Evolutionary conservation across 2,113 vertebrate species (phyloP).

Genomic region (Paraplagusia blochii): DNA sequence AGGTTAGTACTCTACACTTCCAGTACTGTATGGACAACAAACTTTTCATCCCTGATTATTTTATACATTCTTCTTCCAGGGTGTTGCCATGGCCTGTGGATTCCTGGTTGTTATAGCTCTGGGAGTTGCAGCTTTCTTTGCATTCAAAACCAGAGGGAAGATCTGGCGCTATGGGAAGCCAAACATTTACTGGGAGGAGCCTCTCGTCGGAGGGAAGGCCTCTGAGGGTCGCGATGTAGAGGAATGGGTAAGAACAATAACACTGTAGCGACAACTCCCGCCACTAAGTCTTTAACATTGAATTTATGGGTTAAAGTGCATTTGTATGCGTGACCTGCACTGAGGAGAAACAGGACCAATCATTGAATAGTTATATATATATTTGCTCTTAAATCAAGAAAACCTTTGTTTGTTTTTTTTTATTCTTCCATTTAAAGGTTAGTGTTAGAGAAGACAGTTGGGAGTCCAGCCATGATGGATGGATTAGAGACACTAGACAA

Average conservation of each 20-base stretch:
- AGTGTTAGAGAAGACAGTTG: too few relatives aligned
- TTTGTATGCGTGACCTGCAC: too few relatives aligned
- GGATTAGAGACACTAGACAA: too few relatives aligned
- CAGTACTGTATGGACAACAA: too few relatives aligned
- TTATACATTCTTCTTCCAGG: slow-evolving; percentile 64
- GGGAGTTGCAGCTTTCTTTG: slow-evolving; percentile 79
- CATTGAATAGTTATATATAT: too few relatives aligned
- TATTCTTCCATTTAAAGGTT: too few relatives aligned
- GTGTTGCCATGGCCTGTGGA: slow-evolving; percentile 85
- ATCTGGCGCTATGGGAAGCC: slow-evolving; percentile 85
- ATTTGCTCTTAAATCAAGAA: too few relatives aligned
- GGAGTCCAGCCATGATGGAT: too few relatives aligned
- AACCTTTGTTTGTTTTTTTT: too few relatives aligned
- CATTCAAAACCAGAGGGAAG: slow-evolving; percentile 81
- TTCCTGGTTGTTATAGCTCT: slow-evolving; percentile 82
- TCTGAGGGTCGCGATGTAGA: slow-evolving; percentile 85
- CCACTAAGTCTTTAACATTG: slow-evolving; percentile 27
- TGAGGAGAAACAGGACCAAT: too few relatives aligned
- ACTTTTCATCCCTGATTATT: slow-evolving; percentile 7
- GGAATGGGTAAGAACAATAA: slow-evolving; percentile 83
- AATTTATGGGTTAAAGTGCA: slow-evolving; percentile 33
- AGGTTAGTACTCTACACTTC: too few relatives aligned
- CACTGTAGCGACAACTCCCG: too few relatives aligned
- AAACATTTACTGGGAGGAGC: slow-evolving; percentile 84
- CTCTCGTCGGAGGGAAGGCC: slow-evolving; percentile 55